Base-by-base conservation (phyloP, 2,888 invertebrate species). In the Heliconius sara region DNA sequence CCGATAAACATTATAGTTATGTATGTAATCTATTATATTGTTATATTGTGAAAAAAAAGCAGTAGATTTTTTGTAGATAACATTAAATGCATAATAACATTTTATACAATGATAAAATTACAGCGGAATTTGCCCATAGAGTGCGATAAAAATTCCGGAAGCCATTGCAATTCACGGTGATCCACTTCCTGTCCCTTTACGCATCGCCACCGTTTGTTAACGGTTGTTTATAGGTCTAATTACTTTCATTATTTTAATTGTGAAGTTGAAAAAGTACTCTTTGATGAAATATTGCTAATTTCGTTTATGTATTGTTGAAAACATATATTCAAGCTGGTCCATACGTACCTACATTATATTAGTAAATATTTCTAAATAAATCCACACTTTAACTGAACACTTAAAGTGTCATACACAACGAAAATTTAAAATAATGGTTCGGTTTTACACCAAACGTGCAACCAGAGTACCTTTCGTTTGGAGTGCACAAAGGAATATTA, bases 401-500 rank as follows among this genome's bases (percentile, higher is more conserved):
- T 7, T 16, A 43, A 43, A 67, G 34, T 10, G 9, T 22, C 34
- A 34, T 9, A 43, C 1, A 43, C 39, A 68, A 68, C 39, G 68
- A 43, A 43, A 25, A 39, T 70, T 25, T 25, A 16, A 39, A 73
- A 60, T 73, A 34, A 60, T 60, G 27, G 19, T 66, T 75, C 12
- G 10, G 87, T 87, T 88, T 86, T 87, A 89, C 85, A 87, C 86
- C 85, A 89, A 88, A 90, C 91, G 90, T 91, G 92, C 88, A 91
- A 89, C 87, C 87, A 88, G 90, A 90, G 90, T 91, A 70, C 25
- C 87, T 89, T 86, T 88, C 87, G 91, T 92, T 91, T 89, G 86
- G 87, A 90, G 87, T 87, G 87, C 89, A 93, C 93, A 93, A 93
- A 92, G 93, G 92, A 87, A 89, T 89, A 91, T 91, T 90, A 91